Base-by-base conservation (phyloP, 2,797 vertebrate species). In the Betta splendens region DNA sequence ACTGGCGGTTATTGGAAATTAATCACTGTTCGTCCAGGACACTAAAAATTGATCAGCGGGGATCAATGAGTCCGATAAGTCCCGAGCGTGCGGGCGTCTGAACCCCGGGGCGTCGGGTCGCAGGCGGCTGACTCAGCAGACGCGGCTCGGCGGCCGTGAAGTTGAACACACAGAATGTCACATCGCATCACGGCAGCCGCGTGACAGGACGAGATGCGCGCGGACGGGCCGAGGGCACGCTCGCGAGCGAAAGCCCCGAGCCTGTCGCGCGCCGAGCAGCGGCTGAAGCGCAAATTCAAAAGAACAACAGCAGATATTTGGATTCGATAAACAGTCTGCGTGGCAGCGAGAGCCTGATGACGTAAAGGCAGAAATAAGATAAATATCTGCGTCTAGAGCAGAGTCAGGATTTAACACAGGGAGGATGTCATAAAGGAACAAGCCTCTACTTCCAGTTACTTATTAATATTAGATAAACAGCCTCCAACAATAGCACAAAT, bases 221-320 rank as follows among this genome's bases (percentile, higher is more conserved):
- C 51, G 28, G 43, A 28, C 11, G 33, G 58, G 23, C 25, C 16
- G n/a, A 59, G 46, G 48, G 44, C 54, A 60, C 26, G 49, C 53
- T 50, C 46, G 43, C 55, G 23, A 2, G 9, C 64, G 60, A 73
- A 69, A 68, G 61, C 62, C 51, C 52, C 29, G 39, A 74, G 66
- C 47, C 39, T 65, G 33, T 9, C 16, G n/a, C 35, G 45, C 31
- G 33, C 50, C 20, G 29, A 50, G 44, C n/a, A 69, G 39, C n/a
- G 61, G 66, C 23, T 65, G 26, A 65, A 70, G 60, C 58, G 69
- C 75, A 45, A 80, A 52, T 72, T 43, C n/a, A n/a, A n/a, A n/a
- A n/a, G n/a, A 72, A 80, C 69, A 45, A 58, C n/a, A 67, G 60
- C 7, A 3, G 26, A 60, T 78, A 26, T 55, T 45, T 13, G 55